Evolutionary conservation across 2,113 vertebrate genomes (phyloP).

Genomic region (Paramisgurnus dabryanus): DNA sequence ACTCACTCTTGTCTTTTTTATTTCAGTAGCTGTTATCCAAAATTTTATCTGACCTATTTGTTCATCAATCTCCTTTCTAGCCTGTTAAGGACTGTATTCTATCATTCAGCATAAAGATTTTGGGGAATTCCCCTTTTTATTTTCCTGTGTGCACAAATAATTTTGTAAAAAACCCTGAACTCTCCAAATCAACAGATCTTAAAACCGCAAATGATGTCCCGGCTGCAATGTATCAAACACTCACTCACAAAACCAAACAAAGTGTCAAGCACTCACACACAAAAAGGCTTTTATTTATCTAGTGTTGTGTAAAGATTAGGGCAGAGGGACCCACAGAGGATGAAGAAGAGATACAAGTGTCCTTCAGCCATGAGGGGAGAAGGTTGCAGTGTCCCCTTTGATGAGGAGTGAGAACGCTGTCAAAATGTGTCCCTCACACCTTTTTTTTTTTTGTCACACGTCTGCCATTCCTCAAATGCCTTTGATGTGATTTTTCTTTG

Average conservation of each 20-base stretch:
- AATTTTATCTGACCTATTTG: too few species aligned
- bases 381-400: constrained; percentile 30
- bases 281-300: constrained; percentile 14
- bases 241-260: neutral
- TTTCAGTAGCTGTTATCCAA: too few species aligned
- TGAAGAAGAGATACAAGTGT: constrained; percentile 18
- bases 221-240: neutral
- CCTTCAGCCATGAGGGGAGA: constrained; percentile 22
- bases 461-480: constrained; percentile 22
- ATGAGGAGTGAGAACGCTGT: constrained; percentile 28
- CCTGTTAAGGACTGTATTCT: too few species aligned
- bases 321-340: constrained; percentile 15
- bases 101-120: too few species aligned
- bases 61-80: too few species aligned
- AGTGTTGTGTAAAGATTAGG: neutral
- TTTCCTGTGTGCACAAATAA: neutral
- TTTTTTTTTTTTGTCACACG: constrained; percentile 7
- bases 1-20: too few species aligned
- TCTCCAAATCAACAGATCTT: neutral
- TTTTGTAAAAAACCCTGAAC: too few species aligned
- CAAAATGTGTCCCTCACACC: constrained; percentile 24
- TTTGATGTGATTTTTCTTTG: constrained; percentile 16
- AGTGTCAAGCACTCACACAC: neutral
- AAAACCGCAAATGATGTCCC: neutral
- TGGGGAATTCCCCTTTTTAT: neutral